Conservation (phyloP, 2,113 vertebrate species). For the Clupea harengus region DNA sequence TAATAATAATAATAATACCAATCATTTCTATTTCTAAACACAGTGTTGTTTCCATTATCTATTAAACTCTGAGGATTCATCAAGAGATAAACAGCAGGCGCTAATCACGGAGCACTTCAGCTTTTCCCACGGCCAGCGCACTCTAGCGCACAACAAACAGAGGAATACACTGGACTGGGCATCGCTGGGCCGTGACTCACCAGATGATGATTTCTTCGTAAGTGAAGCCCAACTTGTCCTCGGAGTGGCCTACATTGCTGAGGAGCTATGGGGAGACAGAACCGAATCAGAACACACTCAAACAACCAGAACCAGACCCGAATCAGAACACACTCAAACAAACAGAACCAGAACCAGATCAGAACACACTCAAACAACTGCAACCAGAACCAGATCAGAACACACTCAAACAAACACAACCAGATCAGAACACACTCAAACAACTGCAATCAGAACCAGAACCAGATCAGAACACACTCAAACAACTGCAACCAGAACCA, state of each 20-base stretch:
- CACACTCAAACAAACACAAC: too few species aligned
- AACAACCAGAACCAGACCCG: background rate
- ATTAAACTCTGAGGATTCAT: background rate
- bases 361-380: too few species aligned
- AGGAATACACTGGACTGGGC: too few species aligned
- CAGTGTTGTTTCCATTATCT: background rate
- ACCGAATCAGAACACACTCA: conserved; percentile 9
- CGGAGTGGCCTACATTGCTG: conserved; percentile 87
- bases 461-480: too few species aligned
- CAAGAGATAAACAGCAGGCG: background rate
- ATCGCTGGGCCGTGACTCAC: conserved; percentile 71
- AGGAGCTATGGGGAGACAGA: conserved; percentile 80
- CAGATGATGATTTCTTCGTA: conserved; percentile 98
- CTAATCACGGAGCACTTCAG: background rate
- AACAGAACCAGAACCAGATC: background rate
- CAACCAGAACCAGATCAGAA: too few species aligned
- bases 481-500: conserved; percentile 1
- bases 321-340: background rate
- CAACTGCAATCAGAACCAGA: too few species aligned
- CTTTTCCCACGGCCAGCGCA: background rate
- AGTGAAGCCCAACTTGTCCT: conserved; percentile 94
- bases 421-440: too few species aligned
- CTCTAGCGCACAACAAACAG: background rate
- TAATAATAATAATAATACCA: too few species aligned
- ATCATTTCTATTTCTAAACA: too few species aligned